phyloP scores from a whole-genome alignment of 2,888 invertebrate species.

The Dugesia japonica region DNA sequence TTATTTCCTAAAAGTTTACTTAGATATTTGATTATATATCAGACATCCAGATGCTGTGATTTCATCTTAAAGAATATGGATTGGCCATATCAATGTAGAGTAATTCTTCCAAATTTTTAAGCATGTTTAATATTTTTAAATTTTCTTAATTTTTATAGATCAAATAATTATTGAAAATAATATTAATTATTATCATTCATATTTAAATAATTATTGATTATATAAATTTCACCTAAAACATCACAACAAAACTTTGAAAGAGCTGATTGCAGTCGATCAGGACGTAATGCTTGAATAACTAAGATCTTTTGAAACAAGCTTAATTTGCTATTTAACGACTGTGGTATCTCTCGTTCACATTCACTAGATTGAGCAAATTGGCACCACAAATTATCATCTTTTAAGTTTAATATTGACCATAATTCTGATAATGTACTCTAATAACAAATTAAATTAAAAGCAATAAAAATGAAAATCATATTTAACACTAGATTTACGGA shows the following conservation, averaged over 20 bases:
- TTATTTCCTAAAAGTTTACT: no score
- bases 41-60: no score
- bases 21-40: no score
- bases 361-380: constrained; percentile 56
- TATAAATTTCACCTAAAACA: constrained; percentile 43
- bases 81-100: no score
- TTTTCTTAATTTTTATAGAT: no score
- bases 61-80: no score
- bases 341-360: constrained; percentile 55
- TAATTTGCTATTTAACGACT: constrained; percentile 51
- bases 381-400: constrained; percentile 57
- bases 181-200: no score
- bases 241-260: constrained; percentile 59
- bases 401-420: constrained; percentile 54
- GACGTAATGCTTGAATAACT: constrained; percentile 62
- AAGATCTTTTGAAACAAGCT: constrained; percentile 67
- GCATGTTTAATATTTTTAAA: no score
- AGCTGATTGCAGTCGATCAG: constrained; percentile 65
- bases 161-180: no score
- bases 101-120: no score
- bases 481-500: no score
- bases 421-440: constrained; percentile 52
- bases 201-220: no score
- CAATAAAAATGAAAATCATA: background rate
- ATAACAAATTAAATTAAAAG: background rate